phyloP scores from a whole-genome alignment of 2,888 invertebrate species.

The Caenorhabditis sinica region DNA sequence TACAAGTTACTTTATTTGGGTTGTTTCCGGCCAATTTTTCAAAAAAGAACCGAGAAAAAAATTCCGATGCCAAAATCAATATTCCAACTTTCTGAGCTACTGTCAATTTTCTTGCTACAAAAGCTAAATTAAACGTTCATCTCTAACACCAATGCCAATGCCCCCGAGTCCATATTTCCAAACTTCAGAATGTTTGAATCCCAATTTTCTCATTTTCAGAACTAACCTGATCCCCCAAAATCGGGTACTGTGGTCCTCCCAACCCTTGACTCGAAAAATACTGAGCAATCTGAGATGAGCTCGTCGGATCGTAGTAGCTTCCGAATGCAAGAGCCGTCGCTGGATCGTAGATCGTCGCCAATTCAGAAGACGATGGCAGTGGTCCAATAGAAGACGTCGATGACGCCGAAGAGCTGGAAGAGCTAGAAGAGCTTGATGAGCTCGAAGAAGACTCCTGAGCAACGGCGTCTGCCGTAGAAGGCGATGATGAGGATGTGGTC shows the following conservation, averaged over 20 bases:
- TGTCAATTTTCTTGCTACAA: no score
- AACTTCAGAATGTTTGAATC: no score
- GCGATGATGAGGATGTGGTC: slow-evolving; percentile 48
- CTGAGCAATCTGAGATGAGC: slow-evolving; percentile 52
- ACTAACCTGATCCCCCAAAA: slow-evolving; percentile 56
- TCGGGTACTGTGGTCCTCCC: slow-evolving; percentile 46
- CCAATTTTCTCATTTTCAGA: not conserved
- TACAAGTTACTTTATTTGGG: no score
- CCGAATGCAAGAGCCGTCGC: slow-evolving; percentile 52
- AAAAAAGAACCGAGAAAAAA: no score
- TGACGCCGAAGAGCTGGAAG: slow-evolving; percentile 35
- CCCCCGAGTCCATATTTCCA: no score
- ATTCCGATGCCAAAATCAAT: no score
- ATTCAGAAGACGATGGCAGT: not conserved
- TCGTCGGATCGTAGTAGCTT: slow-evolving; percentile 56
- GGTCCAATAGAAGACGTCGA: slow-evolving; percentile 13
- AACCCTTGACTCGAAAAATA: slow-evolving; percentile 57
- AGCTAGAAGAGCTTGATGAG: slow-evolving; percentile 21
- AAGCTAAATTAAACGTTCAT: no score
- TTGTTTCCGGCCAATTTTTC: no score
- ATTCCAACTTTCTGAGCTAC: no score
- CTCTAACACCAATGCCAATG: no score
- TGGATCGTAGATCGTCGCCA: slow-evolving; percentile 31
- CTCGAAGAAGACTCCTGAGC: slow-evolving; percentile 20
- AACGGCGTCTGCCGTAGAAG: slow-evolving; percentile 7